Percentiles rank a stretch among this genome's conserved stretches.
phyloP scores from a whole-genome alignment of 2,888 invertebrate genomes.

The Cremastinae sp. region DNA sequence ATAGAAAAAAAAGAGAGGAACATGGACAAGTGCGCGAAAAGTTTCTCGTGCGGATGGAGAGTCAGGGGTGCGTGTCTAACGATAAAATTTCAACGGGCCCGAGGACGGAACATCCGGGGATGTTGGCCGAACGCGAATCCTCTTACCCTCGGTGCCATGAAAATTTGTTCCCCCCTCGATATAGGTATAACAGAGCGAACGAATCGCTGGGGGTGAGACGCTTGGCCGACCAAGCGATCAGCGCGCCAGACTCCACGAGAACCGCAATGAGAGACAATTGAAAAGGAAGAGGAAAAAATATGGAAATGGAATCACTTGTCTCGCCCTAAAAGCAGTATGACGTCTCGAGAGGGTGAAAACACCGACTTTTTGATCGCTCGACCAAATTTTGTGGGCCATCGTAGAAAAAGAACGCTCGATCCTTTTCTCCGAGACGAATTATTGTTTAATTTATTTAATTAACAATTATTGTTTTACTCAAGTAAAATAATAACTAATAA shows the following conservation, averaged over 20 bases:
- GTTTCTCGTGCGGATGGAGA: conserved; percentile 27
- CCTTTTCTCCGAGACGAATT: too few relatives aligned
- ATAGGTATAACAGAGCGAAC: conserved; percentile 31
- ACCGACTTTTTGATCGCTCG: conserved; percentile 52
- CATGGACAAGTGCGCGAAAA: conserved; percentile 58
- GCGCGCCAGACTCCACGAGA: conserved; percentile 67
- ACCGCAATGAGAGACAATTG: conserved; percentile 76
- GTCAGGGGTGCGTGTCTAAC: conserved; percentile 66
- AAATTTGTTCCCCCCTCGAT: conserved; percentile 36
- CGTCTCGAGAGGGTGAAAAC: conserved; percentile 62
- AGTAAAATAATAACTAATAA: too few relatives aligned
- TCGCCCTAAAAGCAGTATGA: conserved; percentile 71
- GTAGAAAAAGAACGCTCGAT: conserved; percentile 38
- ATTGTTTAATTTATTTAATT: too few relatives aligned
- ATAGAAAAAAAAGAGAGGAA: conserved; percentile 7
- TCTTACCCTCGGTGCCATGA: conserved; percentile 11
- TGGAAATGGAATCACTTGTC: conserved; percentile 77
- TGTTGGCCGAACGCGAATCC: conserved; percentile 59
- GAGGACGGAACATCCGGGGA: conserved; percentile 65
- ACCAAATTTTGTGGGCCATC: conserved; percentile 48
- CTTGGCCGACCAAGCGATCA: conserved; percentile 78
- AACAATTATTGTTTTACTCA: too few relatives aligned
- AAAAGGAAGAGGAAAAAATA: conserved; percentile 62
- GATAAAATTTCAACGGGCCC: conserved; percentile 70
- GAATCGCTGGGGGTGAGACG: conserved; percentile 72